Percentiles rank a stretch among this genome's conserved stretches.
These are phyloP conservation scores for Hoplodrina ambigua DNA, from an alignment of 2,888 invertebrate species.

Conservation along the genomic window DNA sequence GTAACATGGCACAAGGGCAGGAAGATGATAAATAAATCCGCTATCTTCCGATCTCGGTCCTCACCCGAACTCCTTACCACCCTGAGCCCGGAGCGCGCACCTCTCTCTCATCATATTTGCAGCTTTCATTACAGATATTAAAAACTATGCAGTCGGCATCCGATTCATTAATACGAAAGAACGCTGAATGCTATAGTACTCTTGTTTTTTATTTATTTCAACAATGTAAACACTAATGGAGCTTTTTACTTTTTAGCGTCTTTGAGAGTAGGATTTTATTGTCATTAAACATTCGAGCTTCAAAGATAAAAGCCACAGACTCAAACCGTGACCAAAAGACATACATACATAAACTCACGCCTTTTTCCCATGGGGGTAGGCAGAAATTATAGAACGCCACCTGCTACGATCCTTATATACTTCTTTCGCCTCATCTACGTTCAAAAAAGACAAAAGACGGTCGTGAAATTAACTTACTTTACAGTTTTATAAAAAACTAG, in stretches of 20 bases:
- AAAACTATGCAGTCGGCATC: conserved; percentile 79
- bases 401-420: no score
- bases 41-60: conserved; percentile 27
- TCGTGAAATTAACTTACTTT: not conserved
- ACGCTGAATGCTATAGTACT: conserved; percentile 27
- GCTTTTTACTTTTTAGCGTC: not conserved
- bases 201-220: conserved; percentile 17
- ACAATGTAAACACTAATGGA: conserved; percentile 20
- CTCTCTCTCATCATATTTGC: conserved; percentile 84
- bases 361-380: no score
- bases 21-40: conserved; percentile 25
- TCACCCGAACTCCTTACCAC: conserved; percentile 69
- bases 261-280: not conserved
- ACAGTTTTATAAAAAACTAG: not conserved
- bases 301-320: not conserved
- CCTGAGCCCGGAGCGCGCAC: conserved; percentile 65
- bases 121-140: conserved; percentile 89
- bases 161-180: conserved; percentile 74
- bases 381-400: no score
- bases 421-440: no score
- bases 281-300: not conserved
- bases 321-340: no score
- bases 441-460: no score
- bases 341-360: no score
- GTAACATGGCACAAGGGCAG: no score